Base-by-base conservation (phyloP, 2,113 vertebrate species). In the Euleptes europaea region DNA sequence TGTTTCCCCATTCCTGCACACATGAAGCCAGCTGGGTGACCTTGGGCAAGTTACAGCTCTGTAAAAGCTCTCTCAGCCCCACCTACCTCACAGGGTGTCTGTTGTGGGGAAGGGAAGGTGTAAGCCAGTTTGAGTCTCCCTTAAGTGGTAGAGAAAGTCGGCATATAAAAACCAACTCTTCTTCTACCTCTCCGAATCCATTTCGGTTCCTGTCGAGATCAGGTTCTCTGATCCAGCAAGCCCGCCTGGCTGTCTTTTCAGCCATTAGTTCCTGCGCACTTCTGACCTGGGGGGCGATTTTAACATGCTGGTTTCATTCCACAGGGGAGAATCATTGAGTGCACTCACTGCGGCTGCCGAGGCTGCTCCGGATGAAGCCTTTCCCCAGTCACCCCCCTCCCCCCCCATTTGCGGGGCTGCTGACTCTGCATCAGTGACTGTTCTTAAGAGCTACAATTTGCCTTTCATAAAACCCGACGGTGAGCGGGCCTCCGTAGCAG, bases 291-390 rank as follows among this genome's bases (percentile, higher is more conserved):
- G 5, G 5, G 69, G 4, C 47, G n/a, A n/a, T n/a, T 21, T 28
- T 82, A 60, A 86, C 8, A 28, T 21, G 5, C 79, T 1, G 0
- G n/a, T 3, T 63, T 93, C 90, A n/a, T 90, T 73, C 93, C 92
- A 21, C 95, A 99, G 99, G 99, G 98, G 47, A 96, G 98, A 88
- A 99, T 99, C 93, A 99, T 99, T 31, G 99, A 99, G 85, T 99
- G 99, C 92, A 99, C 98, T 42, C 99, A 99, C 93, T 99, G 99
- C 6, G 99, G 99, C 72, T 99, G 99, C 94, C 96, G 98, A 91
- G 98, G 99, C 85, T 99, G 99, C 79, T 99, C 99, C 31, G 99
- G 99, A 71, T 99, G 95, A 97, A 51, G 79, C 57, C 69, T 42
- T 66, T 83, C 33, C 17, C n/a, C 66, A 38, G 0, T 11, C 21